Base-by-base conservation (phyloP, 1,140 invertebrate genomes). In the Aethina tumida region DNA sequence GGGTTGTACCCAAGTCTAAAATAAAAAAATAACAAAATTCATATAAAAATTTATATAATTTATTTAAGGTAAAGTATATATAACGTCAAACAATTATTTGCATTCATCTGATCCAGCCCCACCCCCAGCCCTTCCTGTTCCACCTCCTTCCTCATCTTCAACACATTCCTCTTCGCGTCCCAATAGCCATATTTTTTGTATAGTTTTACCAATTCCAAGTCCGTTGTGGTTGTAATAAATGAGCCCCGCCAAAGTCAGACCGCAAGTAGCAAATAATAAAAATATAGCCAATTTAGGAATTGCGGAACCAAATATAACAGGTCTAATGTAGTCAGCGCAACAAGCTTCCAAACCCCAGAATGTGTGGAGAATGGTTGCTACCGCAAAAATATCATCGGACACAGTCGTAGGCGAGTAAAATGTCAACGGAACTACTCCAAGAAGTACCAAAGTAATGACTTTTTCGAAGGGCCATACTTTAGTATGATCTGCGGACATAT, bases 151-250 rank as follows among this genome's bases (percentile, higher is more conserved):
- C n/a, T n/a, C n/a, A n/a, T n/a, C n/a, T n/a, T n/a, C n/a, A n/a
- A n/a, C n/a, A n/a, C n/a, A n/a, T n/a, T n/a, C n/a, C n/a, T n/a
- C n/a, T n/a, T n/a, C n/a, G n/a, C n/a, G n/a, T n/a, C n/a, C n/a
- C n/a, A 73, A 68, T 9, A 58, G 58, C 87, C 89, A 95, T 16
- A 90, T 64, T 61, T 84, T 75, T 49, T 77, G 76, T 25, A 94
- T 67, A 7, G 82, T 71, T 50, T 81, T 79, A 21, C 73, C 73
- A 39, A 95, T 67, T 18, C 93, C 93, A 38, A 90, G 75, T 61
- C 92, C 89, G 57, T 84, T 82, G 56, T 82, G 87, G 55, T 89
- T 91, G 46, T 90, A 79, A 60, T 92, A 82, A 49, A 89, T 73
- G 0, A 96, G 68, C 12, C 88, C 86, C 34, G 83, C 90, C 17